Percentiles rank a stretch among this genome's conserved stretches.
Conservation (phyloP, 2,113 vertebrate genomes). For the Monarcha castaneiventris region DNA sequence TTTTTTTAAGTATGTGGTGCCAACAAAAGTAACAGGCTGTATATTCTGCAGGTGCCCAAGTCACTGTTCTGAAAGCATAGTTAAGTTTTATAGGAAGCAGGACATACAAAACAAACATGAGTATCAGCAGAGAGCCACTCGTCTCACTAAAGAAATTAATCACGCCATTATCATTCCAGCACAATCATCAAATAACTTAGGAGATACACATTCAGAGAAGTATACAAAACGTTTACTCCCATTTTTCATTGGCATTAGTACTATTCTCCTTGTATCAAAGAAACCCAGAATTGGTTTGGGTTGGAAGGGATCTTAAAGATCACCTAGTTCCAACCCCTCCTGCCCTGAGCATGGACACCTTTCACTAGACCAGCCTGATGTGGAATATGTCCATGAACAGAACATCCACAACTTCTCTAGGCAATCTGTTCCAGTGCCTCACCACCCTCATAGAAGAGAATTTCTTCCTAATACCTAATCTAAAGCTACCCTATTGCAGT, state of each 20-base stretch:
- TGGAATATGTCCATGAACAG: rapidly evolving
- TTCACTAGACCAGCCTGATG: background rate
- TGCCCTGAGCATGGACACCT: background rate
- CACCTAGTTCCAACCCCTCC: background rate
- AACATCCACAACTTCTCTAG: background rate
- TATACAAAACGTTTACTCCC: background rate
- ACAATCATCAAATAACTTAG: background rate
- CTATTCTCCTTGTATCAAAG: background rate
- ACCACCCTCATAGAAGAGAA: background rate
- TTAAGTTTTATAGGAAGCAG: background rate
- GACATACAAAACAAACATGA: background rate
- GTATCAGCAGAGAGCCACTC: background rate
- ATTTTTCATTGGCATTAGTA: background rate
- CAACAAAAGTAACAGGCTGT: background rate
- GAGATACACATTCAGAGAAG: background rate
- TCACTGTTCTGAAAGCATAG: background rate
- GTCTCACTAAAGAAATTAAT: background rate
- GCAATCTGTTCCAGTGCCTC: background rate
- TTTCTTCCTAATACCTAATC: background rate
- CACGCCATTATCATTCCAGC: background rate
- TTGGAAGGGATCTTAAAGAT: background rate
- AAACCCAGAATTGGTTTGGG: background rate
- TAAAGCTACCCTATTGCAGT: background rate
- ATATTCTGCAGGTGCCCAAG: background rate
- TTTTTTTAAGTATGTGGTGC: background rate